Evolutionary conservation across 2,113 vertebrate genomes (phyloP), one percentile per base, ranked within the genome.

Genomic region (Alouatta palliata): DNA sequence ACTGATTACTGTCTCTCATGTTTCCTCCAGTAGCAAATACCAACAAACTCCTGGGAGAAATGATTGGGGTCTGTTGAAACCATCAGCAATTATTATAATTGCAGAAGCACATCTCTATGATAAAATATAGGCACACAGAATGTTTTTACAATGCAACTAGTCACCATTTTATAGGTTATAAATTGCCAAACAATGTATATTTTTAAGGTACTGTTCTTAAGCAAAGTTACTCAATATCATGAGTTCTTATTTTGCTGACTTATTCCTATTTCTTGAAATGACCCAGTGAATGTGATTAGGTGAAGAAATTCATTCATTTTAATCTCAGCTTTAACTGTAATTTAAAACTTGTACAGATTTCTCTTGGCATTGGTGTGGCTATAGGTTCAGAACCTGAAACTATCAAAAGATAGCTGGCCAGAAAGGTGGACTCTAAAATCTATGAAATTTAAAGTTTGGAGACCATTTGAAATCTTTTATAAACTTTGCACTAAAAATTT

Each of bases 161-260:
- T 76, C n/a, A n/a, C 19, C 21, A 17, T 81, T 93, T 79, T 32
- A 73, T 83, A 25, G 12, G 25, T 49, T 75, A 32, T 17, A 2
- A 45, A 25, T 10, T 90, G 35, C 37, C 52, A 71, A 75, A 86
- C 43, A 68, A 52, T 64, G 19, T 4, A 2, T 35, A 8, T 77
- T 82, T 77, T 82, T 85, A 14, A 86, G 32, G n/a, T 76, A 61
- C 64, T 96, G 9, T 66, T 89, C 54, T 95, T 82, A 86, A n/a
- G 25, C 43, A 77, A 54, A 56, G 45, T 82, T 61, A 75, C 49
- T 88, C 2, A 30, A n/a, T 84, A 83, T 52, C 5, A 30, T 21
- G 49, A 76, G 30, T 76, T 97, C 17, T 84, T 70, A 47, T 14
- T 90, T 97, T 43, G 32, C 37, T 94, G 52, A 73, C 9, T 90